Evolutionary conservation across 2,113 vertebrate species (phyloP).

Genomic region (Xiphias gladius): DNA sequence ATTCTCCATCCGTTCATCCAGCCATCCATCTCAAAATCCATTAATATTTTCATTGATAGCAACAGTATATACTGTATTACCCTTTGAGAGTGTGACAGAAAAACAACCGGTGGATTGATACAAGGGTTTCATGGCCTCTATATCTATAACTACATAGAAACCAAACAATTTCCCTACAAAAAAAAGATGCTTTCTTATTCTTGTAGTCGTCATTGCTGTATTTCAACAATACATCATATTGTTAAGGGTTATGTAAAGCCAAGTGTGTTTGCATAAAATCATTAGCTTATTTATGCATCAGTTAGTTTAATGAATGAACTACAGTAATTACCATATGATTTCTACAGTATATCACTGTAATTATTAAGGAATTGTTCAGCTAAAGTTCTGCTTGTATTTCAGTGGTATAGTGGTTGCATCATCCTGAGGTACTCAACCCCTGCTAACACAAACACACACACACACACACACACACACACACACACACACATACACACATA

Average conservation of each 20-base stretch:
- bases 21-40: too few species aligned
- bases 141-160: too few species aligned
- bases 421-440: neutral
- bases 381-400: neutral
- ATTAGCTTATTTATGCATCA: neutral
- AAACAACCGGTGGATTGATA: too few species aligned
- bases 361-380: neutral
- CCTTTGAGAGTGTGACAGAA: too few species aligned
- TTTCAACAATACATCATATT: neutral
- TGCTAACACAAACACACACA: neutral
- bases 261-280: neutral
- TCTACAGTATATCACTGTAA: neutral
- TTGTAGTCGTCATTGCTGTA: neutral
- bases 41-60: too few species aligned
- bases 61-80: too few species aligned
- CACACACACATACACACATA: conserved; percentile 7
- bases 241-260: neutral
- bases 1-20: too few species aligned
- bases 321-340: neutral
- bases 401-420: conserved; percentile 14
- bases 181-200: too few species aligned
- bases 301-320: neutral
- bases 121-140: too few species aligned
- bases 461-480: conserved; percentile 11
- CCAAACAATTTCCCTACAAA: too few species aligned